Evolutionary conservation across 2,888 invertebrate species (phyloP).

Genomic region (Melieria crassipennis): DNA sequence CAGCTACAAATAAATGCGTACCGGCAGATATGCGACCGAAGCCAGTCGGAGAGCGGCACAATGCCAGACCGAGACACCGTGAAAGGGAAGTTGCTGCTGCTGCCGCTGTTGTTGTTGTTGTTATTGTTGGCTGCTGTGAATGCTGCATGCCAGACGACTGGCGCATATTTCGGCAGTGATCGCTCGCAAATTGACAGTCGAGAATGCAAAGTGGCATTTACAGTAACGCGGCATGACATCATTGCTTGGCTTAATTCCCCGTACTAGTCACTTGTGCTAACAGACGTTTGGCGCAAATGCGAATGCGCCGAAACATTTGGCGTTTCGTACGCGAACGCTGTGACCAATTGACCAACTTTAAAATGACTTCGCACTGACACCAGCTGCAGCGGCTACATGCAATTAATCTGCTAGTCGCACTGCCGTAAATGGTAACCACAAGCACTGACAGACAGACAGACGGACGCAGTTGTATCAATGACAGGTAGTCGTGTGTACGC

Average conservation of each 20-base stretch:
- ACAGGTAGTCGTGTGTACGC: conserved; percentile 5
- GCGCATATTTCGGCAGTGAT: neutral
- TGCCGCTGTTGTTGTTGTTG: no score
- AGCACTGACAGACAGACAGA: conserved; percentile 1
- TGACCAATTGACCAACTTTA: conserved; percentile 22
- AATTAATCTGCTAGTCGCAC: conserved; percentile 48
- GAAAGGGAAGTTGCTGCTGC: no score
- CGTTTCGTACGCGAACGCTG: neutral
- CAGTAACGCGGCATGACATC: neutral
- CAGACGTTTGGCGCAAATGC: neutral
- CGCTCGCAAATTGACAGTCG: conserved; percentile 12
- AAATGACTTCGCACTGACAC: conserved; percentile 27
- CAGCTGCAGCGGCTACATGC: conserved; percentile 32
- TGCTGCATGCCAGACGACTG: no score
- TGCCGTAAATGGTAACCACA: conserved; percentile 43
- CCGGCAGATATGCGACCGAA: no score
- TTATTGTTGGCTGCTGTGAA: no score
- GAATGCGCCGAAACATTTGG: neutral
- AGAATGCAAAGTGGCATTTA: neutral
- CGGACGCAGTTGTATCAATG: neutral
- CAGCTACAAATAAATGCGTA: no score
- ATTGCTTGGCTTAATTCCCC: neutral
- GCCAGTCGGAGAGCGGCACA: no score
- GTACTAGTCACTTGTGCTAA: neutral
- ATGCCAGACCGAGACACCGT: no score